Conservation (phyloP, 30 jellyfish, hydroid and myxozoan species). For the Aurelia sp. region DNA sequence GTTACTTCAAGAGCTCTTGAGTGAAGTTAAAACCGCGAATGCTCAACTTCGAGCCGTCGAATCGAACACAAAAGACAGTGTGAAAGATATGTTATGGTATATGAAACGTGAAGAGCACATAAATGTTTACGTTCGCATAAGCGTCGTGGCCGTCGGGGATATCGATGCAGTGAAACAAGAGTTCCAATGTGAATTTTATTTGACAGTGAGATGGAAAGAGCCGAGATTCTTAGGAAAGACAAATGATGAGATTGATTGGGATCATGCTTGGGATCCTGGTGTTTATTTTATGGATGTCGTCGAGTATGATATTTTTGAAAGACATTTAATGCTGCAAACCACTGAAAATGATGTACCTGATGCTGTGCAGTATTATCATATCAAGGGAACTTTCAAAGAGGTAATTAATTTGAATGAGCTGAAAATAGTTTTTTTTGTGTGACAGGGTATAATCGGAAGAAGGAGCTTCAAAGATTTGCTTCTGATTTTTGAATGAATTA, state of each 20-base stretch:
- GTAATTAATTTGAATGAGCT: not conserved
- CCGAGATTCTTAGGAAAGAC: slow-evolving; percentile 21
- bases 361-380: slow-evolving; percentile 40
- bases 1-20: slow-evolving; percentile 1
- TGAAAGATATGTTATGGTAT: slow-evolving; percentile 2
- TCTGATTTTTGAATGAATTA: too few species aligned
- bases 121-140: slow-evolving; percentile 8
- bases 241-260: slow-evolving; percentile 48
- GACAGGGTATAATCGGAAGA: too few species aligned
- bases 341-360: slow-evolving; percentile 2
- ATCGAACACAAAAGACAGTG: slow-evolving; percentile 25
- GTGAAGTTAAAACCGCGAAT: not conserved
- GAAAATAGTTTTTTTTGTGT: too few species aligned
- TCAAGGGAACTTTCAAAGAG: slow-evolving; percentile 62
- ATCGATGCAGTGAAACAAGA: slow-evolving; percentile 53
- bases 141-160: slow-evolving; percentile 43
- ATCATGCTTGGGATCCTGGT: slow-evolving; percentile 35
- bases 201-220: slow-evolving; percentile 41
- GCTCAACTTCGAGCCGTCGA: not conserved
- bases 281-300: slow-evolving; percentile 31
- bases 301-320: slow-evolving; percentile 2
- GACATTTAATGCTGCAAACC: not conserved
- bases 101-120: slow-evolving; percentile 11
- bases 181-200: slow-evolving; percentile 43
- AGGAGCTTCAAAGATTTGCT: too few species aligned